These are phyloP conservation scores for Fulica atra DNA, from an alignment of 2,113 vertebrate species.

Conservation along the genomic window DNA sequence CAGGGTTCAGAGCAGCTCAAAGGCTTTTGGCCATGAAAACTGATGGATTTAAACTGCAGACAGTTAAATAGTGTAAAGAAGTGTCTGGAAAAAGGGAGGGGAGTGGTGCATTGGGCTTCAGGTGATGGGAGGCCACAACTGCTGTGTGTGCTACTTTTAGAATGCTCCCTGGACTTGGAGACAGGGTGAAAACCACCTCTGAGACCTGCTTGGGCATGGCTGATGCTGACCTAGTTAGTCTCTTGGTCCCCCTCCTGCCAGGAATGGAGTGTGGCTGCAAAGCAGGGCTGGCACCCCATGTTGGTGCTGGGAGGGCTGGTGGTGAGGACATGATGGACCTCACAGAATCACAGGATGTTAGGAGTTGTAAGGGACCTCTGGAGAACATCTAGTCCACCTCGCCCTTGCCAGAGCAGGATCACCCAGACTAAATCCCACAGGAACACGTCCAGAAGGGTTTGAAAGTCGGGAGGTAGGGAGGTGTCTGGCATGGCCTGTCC, in stretches of 20 bases:
- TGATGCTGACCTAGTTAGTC: neutral
- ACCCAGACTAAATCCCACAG: no score
- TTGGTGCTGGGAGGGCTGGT: neutral
- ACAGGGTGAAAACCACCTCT: neutral
- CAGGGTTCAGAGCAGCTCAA: neutral
- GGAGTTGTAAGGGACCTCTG: no score
- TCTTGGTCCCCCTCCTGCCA: neutral
- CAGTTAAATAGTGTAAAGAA: neutral
- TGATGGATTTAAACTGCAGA: neutral
- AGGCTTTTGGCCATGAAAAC: neutral
- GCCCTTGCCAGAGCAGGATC: no score
- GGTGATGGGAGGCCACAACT: neutral
- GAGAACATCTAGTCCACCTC: no score
- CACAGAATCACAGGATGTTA: no score
- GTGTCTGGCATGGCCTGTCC: neutral
- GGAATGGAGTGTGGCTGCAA: fast-evolving
- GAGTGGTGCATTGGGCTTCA: neutral
- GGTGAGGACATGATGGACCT: neutral
- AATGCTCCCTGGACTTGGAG: neutral
- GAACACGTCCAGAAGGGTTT: no score
- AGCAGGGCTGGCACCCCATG: neutral
- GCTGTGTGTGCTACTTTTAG: neutral
- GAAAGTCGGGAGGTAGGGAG: no score
- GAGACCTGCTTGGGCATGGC: neutral
- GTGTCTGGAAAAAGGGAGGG: neutral